Evolutionary conservation across 2,888 invertebrate species (phyloP), one percentile per base, ranked within the genome.

Genomic region (Axea sp.): DNA sequence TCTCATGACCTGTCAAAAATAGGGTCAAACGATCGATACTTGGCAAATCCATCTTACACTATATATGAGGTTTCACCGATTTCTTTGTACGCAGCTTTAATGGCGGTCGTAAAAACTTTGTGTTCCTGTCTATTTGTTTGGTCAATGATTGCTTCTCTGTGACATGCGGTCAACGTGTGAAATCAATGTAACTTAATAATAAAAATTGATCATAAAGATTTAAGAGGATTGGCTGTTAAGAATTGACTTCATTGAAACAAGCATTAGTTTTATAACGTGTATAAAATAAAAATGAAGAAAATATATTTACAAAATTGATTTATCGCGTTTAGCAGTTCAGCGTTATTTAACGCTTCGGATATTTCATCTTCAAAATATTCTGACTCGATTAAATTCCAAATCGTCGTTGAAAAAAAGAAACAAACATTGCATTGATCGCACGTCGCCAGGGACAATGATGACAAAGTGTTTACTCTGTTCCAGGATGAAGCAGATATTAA

Each of bases 401-500:
- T n/a, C n/a, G n/a, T n/a, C n/a, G n/a, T n/a, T n/a, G n/a, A n/a
- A 19, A 19, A 19, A 3, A 19, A 2, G 19, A 19, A 19, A 4
- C 19, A 8, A 28, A 9, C n/a, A n/a, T 8, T 22, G 12, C 22
- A 45, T 47, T 39, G 45, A 43, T 28, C 45, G 51, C 62, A 51
- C 24, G 62, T 41, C 30, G 22, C 0, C 24, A 30, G 17, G 31
- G 39, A 43, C 77, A 74, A 73, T 75, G 75, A 78, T 77, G 78
- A 79, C 78, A 15, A 81, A 82, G 75, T 78, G 78, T 85, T 85
- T 86, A 79, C 78, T 87, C 84, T 87, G 86, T 87, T 86, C 83
- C 86, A 87, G 87, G 86, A 84, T 75, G 85, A 79, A 83, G 86
- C 83, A 77, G 85, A 81, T 72, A 73, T 51, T 4, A 37, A 41